These are phyloP conservation scores for Pollenia griseotomentosa DNA, from an alignment of 2,888 invertebrate species.

Conservation along the genomic window DNA sequence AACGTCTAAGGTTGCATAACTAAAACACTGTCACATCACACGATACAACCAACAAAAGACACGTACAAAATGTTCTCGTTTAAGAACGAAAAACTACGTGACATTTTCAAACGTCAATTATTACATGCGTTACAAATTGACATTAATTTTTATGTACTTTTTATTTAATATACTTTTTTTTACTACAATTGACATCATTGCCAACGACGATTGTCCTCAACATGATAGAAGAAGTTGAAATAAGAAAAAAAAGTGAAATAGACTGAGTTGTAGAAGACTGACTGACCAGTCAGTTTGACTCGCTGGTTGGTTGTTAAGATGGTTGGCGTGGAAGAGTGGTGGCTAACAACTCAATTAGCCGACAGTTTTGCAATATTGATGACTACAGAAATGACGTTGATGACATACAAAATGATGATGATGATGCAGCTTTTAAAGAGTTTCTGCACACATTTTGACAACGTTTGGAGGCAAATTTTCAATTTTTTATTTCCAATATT, in stretches of 20 bases:
- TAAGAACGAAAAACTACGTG: constrained; percentile 45
- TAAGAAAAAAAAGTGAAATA: not conserved
- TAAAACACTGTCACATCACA: constrained; percentile 15
- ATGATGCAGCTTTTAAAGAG: constrained; percentile 39
- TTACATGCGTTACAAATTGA: constrained; percentile 43
- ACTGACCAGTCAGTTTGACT: not conserved
- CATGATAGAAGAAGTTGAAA: constrained; percentile 5
- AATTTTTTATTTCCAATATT: constrained; percentile 13
- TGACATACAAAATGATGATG: constrained; percentile 71
- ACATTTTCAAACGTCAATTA: constrained; percentile 49
- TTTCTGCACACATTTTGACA: constrained; percentile 28
- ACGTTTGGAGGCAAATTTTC: constrained; percentile 43
- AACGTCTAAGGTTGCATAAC: constrained; percentile 21
- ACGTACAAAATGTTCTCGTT: constrained; percentile 47
- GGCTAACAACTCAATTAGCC: constrained; percentile 81
- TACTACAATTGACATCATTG: constrained; percentile 58
- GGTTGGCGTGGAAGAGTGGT: constrained; percentile 35
- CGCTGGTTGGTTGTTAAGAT: not conserved
- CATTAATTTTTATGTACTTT: not conserved
- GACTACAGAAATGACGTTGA: constrained; percentile 66
- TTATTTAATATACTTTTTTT: not conserved
- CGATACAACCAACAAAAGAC: not conserved
- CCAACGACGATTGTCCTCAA: constrained; percentile 35
- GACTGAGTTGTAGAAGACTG: constrained; percentile 5
- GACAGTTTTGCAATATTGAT: constrained; percentile 75